Conservation (phyloP, 2,113 vertebrate species). For the Morone chrysops region DNA sequence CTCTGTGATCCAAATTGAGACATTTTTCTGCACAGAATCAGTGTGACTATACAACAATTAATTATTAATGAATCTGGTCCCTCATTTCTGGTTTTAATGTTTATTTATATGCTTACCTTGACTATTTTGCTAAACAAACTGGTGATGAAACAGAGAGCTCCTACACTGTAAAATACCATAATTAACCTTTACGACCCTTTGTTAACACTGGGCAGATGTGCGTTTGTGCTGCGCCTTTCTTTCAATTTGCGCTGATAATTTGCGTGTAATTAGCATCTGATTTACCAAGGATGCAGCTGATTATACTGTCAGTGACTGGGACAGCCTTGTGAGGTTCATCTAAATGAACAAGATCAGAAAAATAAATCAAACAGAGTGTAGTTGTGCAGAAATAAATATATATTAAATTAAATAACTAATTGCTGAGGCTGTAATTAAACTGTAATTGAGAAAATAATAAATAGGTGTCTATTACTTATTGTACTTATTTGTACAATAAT, state of each 20-base stretch:
- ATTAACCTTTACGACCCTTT: slow-evolving; percentile 21
- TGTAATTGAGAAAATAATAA: slow-evolving; percentile 14
- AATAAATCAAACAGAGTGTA: slow-evolving; percentile 24
- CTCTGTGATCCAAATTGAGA: neutral
- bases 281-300: slow-evolving; percentile 24
- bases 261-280: slow-evolving; percentile 46
- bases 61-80: neutral
- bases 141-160: neutral
- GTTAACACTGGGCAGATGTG: neutral
- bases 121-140: neutral
- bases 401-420: slow-evolving; percentile 33
- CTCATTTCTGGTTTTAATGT: neutral
- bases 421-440: slow-evolving; percentile 15
- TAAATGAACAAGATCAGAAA: slow-evolving; percentile 27
- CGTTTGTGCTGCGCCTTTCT: neutral
- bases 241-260: slow-evolving; percentile 38
- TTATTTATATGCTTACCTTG: neutral
- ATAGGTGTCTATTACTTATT: neutral
- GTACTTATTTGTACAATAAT: neutral
- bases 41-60: neutral
- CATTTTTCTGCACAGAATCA: neutral
- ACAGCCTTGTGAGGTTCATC: slow-evolving; percentile 23
- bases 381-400: slow-evolving; percentile 4
- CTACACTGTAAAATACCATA: neutral
- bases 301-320: slow-evolving; percentile 26